Percentiles rank a stretch among this genome's conserved stretches.
Conservation (phyloP, 1,140 invertebrate species). For the Venustaconcha ellipsiformis region DNA sequence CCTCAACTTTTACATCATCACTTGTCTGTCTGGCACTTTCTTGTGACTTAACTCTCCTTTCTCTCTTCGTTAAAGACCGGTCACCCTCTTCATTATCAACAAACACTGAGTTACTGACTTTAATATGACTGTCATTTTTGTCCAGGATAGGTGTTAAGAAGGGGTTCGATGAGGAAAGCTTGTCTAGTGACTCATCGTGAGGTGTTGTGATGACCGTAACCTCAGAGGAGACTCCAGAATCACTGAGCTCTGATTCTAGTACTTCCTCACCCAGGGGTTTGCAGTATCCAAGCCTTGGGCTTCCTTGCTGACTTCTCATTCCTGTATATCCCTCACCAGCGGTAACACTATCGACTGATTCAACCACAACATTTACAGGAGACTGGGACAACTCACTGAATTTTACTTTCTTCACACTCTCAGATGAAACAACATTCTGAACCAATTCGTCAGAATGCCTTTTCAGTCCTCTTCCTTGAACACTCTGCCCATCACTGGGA, state of each 20-base stretch:
- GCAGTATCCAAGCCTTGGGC: constrained; percentile 41
- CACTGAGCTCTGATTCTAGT: constrained; percentile 17
- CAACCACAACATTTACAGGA: constrained; percentile 52
- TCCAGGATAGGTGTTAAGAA: too few species aligned
- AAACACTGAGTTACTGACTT: not conserved
- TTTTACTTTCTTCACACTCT: too few species aligned
- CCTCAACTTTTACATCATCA: too few species aligned
- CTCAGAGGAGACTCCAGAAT: constrained; percentile 40
- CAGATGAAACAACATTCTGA: too few species aligned
- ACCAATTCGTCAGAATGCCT: too few species aligned
- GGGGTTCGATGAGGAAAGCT: not conserved
- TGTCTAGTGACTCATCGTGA: not conserved
- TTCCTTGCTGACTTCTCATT: constrained; percentile 54
- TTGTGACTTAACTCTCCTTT: not conserved
- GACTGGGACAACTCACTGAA: too few species aligned
- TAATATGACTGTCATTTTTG: not conserved
- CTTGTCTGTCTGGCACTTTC: too few species aligned
- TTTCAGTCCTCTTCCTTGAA: too few species aligned
- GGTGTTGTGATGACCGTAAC: constrained; percentile 7
- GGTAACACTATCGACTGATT: constrained; percentile 32
- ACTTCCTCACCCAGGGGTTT: not conserved
- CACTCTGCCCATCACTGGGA: too few species aligned
- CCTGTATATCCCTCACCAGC: constrained; percentile 39
- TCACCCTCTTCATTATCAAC: not conserved
- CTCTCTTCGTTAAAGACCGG: not conserved